Conservation (phyloP, 2,888 invertebrate genomes). For the Machimus atricapillus region DNA sequence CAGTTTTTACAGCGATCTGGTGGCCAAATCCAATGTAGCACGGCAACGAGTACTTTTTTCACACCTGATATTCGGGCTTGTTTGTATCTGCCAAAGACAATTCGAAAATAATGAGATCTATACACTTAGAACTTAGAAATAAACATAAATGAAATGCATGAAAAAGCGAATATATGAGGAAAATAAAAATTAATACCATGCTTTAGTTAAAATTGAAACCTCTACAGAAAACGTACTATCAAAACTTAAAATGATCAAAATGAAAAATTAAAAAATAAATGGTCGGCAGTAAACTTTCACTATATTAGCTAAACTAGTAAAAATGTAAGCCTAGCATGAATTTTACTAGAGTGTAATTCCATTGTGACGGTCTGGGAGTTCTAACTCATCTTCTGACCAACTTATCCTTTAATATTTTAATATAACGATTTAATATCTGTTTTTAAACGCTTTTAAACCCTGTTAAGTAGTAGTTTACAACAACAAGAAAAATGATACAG, state of each 20-base stretch:
- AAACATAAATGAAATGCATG: background rate
- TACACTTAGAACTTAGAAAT: background rate
- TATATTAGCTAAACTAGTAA: too few relatives aligned
- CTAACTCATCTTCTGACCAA: too few relatives aligned
- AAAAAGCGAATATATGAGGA: background rate
- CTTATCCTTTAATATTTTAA: too few relatives aligned
- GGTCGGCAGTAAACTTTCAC: too few relatives aligned
- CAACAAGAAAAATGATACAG: too few relatives aligned
- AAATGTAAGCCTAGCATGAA: too few relatives aligned
- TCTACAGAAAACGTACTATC: background rate
- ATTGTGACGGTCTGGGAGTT: too few relatives aligned
- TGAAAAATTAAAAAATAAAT: background rate
- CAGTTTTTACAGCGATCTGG: conserved; percentile 72
- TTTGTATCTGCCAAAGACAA: conserved; percentile 73
- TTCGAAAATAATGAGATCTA: background rate
- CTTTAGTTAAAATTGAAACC: background rate
- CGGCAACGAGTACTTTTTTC: conserved; percentile 72
- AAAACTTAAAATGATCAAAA: background rate
- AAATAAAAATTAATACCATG: background rate
- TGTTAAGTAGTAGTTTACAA: too few relatives aligned
- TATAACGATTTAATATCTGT: too few relatives aligned
- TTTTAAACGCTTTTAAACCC: too few relatives aligned
- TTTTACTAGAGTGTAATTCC: too few relatives aligned
- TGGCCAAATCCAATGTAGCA: conserved; percentile 80
- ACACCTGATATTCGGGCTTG: conserved; percentile 95